These are phyloP conservation scores for Heliangelus exortis DNA, from an alignment of 2,797 vertebrate genomes.

Conservation along the genomic window DNA sequence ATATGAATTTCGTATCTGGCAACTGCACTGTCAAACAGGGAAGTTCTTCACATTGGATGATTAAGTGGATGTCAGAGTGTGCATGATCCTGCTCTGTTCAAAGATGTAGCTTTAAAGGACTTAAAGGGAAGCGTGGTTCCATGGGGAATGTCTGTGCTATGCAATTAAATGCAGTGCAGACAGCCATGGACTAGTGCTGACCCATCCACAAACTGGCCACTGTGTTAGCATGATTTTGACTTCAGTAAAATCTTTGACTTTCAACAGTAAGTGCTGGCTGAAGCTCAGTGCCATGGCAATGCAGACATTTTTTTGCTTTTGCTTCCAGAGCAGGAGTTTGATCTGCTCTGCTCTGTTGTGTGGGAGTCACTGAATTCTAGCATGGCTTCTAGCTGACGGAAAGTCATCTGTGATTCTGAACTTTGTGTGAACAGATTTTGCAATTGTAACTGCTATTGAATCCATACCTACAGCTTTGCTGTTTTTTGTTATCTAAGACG, in stretches of 20 bases:
- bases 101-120: neutral
- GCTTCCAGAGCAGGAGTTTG: neutral
- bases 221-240: neutral
- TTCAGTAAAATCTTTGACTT: neutral
- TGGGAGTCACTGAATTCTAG: neutral
- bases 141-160: neutral
- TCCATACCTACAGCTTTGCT: neutral
- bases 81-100: neutral
- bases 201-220: neutral
- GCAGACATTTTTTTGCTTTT: neutral
- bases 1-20: neutral
- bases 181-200: neutral
- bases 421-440: neutral
- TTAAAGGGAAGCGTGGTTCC: neutral
- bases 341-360: neutral
- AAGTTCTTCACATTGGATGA: neutral
- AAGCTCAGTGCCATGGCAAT: neutral
- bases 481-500: neutral
- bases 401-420: neutral
- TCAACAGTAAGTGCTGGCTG: neutral
- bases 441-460: neutral
- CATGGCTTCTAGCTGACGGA: neutral
- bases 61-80: neutral
- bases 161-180: neutral
- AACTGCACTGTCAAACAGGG: neutral